A percentile compares a stretch with the other conserved stretches of the same genome.
These are phyloP conservation scores for Unio delphinus DNA, from an alignment of 2,888 invertebrate genomes.

Conservation along the genomic window DNA sequence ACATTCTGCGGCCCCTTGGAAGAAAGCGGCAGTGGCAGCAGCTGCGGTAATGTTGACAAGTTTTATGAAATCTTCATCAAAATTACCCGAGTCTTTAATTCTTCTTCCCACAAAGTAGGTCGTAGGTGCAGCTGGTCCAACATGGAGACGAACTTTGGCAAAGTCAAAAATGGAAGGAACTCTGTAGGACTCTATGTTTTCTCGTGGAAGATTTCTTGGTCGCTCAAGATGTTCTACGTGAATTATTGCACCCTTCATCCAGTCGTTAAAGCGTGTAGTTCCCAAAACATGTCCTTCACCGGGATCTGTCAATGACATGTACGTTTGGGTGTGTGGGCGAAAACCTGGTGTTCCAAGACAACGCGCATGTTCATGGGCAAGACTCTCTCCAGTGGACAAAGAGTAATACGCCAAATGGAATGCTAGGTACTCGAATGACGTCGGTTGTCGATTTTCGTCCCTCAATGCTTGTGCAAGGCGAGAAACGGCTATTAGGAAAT, in stretches of 20 bases:
- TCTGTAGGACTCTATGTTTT: constrained; percentile 49
- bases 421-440: constrained; percentile 35
- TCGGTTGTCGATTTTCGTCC: constrained; percentile 33
- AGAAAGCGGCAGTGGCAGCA: constrained; percentile 42
- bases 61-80: constrained; percentile 47
- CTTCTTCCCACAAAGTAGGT: constrained; percentile 49
- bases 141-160: constrained; percentile 46
- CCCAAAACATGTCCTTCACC: constrained; percentile 52
- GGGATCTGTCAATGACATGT: constrained; percentile 53
- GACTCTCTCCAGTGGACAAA: constrained; percentile 20
- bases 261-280: constrained; percentile 45
- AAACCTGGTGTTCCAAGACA: constrained; percentile 47
- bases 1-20: constrained; percentile 48
- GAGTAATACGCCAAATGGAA: constrained; percentile 36
- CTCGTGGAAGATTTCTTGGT: constrained; percentile 35
- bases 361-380: constrained; percentile 13
- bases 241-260: constrained; percentile 51
- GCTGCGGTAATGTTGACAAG: constrained; percentile 47
- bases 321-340: constrained; percentile 48
- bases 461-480: constrained; percentile 25
- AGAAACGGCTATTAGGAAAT: constrained; percentile 27
- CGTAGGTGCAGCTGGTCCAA: constrained; percentile 43
- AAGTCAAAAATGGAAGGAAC: constrained; percentile 48
- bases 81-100: constrained; percentile 46
- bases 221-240: constrained; percentile 53